These are phyloP conservation scores for Himalopsyche anomala DNA, from an alignment of 2,888 invertebrate species.

Conservation along the genomic window DNA sequence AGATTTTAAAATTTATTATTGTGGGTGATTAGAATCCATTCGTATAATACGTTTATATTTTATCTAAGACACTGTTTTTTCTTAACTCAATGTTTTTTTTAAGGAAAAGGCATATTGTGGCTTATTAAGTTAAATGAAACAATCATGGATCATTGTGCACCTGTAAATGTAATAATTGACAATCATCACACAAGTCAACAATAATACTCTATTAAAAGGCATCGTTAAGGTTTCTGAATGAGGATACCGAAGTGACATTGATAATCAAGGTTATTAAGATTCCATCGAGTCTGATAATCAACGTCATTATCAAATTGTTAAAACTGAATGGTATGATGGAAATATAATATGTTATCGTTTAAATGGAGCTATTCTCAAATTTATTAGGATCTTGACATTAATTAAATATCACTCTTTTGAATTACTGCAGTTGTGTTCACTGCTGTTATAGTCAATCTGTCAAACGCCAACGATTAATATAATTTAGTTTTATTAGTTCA, in stretches of 20 bases:
- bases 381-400: too few relatives aligned
- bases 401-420: too few relatives aligned
- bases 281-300: too few relatives aligned
- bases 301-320: too few relatives aligned
- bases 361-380: too few relatives aligned
- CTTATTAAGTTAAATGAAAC: not conserved
- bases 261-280: too few relatives aligned
- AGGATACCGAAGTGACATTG: not conserved
- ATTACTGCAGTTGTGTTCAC: too few relatives aligned
- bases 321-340: too few relatives aligned
- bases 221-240: not conserved
- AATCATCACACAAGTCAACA: not conserved
- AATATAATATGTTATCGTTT: too few relatives aligned
- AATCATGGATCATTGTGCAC: not conserved
- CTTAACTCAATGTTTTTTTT: not conserved
- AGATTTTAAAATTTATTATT: not conserved
- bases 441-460: too few relatives aligned
- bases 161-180: not conserved
- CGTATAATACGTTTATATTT: not conserved
- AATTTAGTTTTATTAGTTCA: too few relatives aligned
- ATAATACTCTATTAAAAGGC: not conserved
- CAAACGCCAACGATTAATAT: too few relatives aligned
- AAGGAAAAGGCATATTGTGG: not conserved
- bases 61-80: slow-evolving; percentile 15
- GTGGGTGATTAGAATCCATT: not conserved